phyloP scores from a whole-genome alignment of 2,113 vertebrate genomes.

The Dipodomys spectabilis region DNA sequence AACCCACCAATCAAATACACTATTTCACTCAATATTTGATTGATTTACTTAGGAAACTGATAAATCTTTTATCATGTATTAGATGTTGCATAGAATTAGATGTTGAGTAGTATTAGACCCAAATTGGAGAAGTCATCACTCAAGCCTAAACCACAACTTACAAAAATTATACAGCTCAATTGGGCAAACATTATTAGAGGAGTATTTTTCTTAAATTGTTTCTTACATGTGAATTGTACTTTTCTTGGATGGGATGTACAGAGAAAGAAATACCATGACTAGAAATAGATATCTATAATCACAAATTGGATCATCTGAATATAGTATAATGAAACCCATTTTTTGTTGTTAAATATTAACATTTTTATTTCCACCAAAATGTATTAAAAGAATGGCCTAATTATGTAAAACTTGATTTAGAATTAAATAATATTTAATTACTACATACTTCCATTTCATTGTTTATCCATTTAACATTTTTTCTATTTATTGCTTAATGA shows the following conservation, averaged over 20 bases:
- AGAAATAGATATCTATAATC: not conserved
- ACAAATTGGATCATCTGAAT: slow-evolving; percentile 20
- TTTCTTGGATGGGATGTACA: not conserved
- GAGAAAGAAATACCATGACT: not conserved
- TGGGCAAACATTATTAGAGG: slow-evolving; percentile 38
- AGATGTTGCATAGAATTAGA: slow-evolving; percentile 11
- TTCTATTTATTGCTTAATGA: not conserved
- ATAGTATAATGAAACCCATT: not conserved
- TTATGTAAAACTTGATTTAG: not conserved
- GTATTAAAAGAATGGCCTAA: not conserved
- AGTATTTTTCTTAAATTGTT: slow-evolving; percentile 34
- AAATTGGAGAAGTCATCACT: slow-evolving; percentile 59
- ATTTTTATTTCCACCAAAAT: slow-evolving; percentile 19
- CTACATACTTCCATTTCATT: not conserved
- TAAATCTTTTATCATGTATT: slow-evolving; percentile 4
- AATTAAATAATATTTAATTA: not conserved
- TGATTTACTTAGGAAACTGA: slow-evolving; percentile 8
- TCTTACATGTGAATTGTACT: slow-evolving; percentile 52
- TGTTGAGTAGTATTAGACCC: slow-evolving; percentile 43
- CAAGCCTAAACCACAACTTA: slow-evolving; percentile 62
- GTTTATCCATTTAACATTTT: not conserved
- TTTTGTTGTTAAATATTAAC: not conserved
- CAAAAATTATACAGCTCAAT: slow-evolving; percentile 62
- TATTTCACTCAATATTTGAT: slow-evolving; percentile 24
- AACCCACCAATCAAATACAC: not conserved